phyloP scores from a whole-genome alignment of 2,888 invertebrate species.

The Blomia tropicalis region DNA sequence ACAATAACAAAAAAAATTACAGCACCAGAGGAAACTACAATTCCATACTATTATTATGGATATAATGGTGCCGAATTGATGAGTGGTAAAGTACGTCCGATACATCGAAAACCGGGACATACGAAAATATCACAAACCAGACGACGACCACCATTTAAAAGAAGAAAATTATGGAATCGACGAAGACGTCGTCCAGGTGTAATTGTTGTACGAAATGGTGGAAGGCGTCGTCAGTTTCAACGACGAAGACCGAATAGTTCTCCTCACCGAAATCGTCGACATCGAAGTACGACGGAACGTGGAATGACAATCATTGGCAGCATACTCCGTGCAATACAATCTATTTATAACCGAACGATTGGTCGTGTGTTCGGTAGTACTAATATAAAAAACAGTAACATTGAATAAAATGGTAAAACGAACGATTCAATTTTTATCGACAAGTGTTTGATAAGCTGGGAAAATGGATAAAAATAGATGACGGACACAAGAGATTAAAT shows the following conservation, averaged over 20 bases:
- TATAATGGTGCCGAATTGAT: not conserved
- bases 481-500: too few relatives aligned
- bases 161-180: not conserved
- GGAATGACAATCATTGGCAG: not conserved
- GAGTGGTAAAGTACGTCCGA: not conserved
- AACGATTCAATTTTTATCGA: too few relatives aligned
- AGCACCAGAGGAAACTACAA: not conserved
- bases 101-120: not conserved
- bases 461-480: too few relatives aligned
- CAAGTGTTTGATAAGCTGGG: too few relatives aligned
- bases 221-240: not conserved
- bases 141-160: not conserved
- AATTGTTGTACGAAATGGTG: too few relatives aligned
- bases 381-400: too few relatives aligned
- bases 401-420: too few relatives aligned
- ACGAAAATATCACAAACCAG: not conserved
- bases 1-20: not conserved
- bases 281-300: not conserved
- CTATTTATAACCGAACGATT: not conserved
- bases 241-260: not conserved
- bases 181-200: not conserved
- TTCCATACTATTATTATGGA: constrained; percentile 6
- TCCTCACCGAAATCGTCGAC: not conserved
- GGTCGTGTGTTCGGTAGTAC: too few relatives aligned
- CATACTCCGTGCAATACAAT: not conserved